Evolutionary conservation across 2,797 vertebrate genomes (phyloP), one percentile per base, ranked within the genome.

Genomic region (Borostomias antarcticus): DNA sequence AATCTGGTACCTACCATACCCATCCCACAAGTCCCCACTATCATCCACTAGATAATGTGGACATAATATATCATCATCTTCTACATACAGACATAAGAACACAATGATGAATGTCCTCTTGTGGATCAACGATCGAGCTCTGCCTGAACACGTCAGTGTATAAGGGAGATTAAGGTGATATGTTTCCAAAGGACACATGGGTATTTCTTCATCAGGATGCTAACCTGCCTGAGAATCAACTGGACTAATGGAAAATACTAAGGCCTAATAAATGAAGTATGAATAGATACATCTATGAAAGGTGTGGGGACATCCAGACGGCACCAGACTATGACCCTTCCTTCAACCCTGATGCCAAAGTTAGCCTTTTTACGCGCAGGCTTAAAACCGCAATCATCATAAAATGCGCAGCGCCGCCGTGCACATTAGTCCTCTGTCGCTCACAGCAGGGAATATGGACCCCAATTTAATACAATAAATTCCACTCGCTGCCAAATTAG

Each of bases 401-500:
- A 26, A 58, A 37, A 58, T 25, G 33, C 8, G 29, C 33, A 43
- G 21, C 57, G 25, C 13, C 1, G 23, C 15, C 17, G 40, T 43
- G 10, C 8, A 50, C 7, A 6, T 19, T 10, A 21, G 64, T 50
- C 58, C 73, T 72, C 17, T 61, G 19, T 43, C 19, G 48, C 9
- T 54, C 69, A 66, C 68, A 57, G 32, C 26, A 52, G 67, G 50
- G 59, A 74, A 68, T 64, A 58, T 71, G 2, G 58, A 61, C 50
- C 17, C 43, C 28, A 21, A 40, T 64, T 64, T 59, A 80, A 75
- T 75, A 64, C 47, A 65, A 74, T 78, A 19, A 75, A 73, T n/a
- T 15, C 71, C 62, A 35, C 63, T 2, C 19, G 58, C 66, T 68
- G 76, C 74, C 75, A 67, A 67, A 50, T 43, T 54, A 28, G 28